Conservation (phyloP, 2,888 invertebrate genomes). For the Eugnorisma glareosa region DNA sequence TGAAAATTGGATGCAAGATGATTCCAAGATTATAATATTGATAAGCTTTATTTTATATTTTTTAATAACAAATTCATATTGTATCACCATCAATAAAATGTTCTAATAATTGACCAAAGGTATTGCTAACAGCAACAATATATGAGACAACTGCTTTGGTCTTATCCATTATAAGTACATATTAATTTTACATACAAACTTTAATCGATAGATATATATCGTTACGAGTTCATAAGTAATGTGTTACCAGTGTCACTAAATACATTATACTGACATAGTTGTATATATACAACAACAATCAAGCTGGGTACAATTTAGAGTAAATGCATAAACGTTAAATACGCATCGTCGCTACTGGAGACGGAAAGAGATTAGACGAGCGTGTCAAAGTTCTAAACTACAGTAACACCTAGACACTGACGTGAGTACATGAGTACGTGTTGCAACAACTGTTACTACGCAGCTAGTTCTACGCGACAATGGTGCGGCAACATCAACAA, state of each 20-base stretch:
- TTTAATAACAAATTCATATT: slow-evolving; percentile 82
- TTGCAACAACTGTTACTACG: slow-evolving; percentile 81
- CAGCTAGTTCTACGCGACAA: slow-evolving; percentile 84
- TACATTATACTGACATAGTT: slow-evolving; percentile 75
- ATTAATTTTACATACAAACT: slow-evolving; percentile 80
- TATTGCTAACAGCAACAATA: slow-evolving; percentile 88
- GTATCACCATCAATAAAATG: slow-evolving; percentile 85
- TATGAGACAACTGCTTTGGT: slow-evolving; percentile 86
- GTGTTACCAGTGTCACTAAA: slow-evolving; percentile 72
- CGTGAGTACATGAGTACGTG: slow-evolving; percentile 79
- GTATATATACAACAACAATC: slow-evolving; percentile 79
- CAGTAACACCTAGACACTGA: slow-evolving; percentile 86
- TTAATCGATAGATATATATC: slow-evolving; percentile 73
- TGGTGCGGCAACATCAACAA: slow-evolving; percentile 84
- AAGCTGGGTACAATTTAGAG: slow-evolving; percentile 81
- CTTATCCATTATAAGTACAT: slow-evolving; percentile 86
- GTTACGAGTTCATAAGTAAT: slow-evolving; percentile 75
- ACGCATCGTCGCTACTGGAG: slow-evolving; percentile 77
- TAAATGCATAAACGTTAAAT: slow-evolving; percentile 80
- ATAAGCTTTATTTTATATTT: slow-evolving; percentile 79
- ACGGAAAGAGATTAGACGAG: slow-evolving; percentile 75
- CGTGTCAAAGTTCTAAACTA: slow-evolving; percentile 78
- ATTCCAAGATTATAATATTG: slow-evolving; percentile 80
- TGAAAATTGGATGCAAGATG: slow-evolving; percentile 62
- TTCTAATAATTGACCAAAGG: slow-evolving; percentile 90